Evolutionary conservation across 2,113 vertebrate genomes (phyloP), one percentile per base, ranked within the genome.

Genomic region (Eudorcas thomsonii): DNA sequence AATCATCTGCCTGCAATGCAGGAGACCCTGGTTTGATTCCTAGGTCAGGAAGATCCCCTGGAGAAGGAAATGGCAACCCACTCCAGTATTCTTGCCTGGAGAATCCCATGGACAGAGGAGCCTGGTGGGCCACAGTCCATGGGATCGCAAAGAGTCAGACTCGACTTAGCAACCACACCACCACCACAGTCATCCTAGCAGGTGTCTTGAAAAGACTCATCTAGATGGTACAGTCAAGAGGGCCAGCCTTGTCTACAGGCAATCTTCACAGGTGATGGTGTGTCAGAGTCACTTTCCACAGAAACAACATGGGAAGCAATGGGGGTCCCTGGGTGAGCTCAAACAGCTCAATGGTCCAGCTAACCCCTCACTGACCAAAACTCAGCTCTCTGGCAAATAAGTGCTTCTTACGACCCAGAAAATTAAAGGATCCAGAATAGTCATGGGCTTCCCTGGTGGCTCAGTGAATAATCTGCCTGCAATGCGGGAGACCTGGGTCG

Each of bases 181-280:
- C 30, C 62, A 33, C 15, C 15, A 6, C 6, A 11, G 48, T 5
- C 26, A 7, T 28, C 14, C 55, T 7, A 23, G 50, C 23, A 28
- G 30, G 4, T 11, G 11, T 23, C 43, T 17, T 33, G 28, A 39
- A 50, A 52, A 54, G 26, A 28, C 85, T 6, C 7, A 45, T 55
- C 50, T 28, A 26, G 80, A 5, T 0, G 25, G 78, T 10, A 1
- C n/a, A 1, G 1, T 8, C 39, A 3, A 39, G 52, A 5, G 54
- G 43, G 2, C 62, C 50, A 30, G 55, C 6, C 11, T 7, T 23
- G n/a, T 28, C 92, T 39, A 23, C 19, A 36, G 33, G 9, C 7
- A 0, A 7, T 7, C 36, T 23, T 94, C 30, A 36, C 39, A 21
- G 1, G 3, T 3, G 19, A 21, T 13, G 19, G n/a, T 3, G n/a